Evolutionary conservation across 2,888 invertebrate genomes (phyloP), one percentile per base, ranked within the genome.

Genomic region (Pristionchus mayeri): DNA sequence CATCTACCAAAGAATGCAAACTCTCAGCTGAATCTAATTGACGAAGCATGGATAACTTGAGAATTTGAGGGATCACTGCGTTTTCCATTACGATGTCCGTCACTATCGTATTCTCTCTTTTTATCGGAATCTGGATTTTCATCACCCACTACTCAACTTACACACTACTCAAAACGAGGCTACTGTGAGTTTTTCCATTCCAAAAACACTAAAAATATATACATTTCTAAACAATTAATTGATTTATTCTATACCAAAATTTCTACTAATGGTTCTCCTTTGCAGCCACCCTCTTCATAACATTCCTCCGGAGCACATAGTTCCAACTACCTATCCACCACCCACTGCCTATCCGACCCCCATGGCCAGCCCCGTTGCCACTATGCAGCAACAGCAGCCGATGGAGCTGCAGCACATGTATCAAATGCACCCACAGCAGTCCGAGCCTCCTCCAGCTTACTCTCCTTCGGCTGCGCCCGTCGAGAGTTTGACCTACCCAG

Each of bases 171-270:
- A 71, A 16, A 4, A 21, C 21, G 9, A 9, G 40, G 30, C 18
- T 71, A 18, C 21, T 37, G 71, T 71, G 40, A 40, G 71, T 40
- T 40, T 63, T 63, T 54, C n/a, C n/a, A n/a, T n/a, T n/a, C n/a
- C n/a, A n/a, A n/a, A n/a, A n/a, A n/a, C n/a, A n/a, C n/a, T n/a
- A n/a, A n/a, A 44, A 9, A 13, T 9, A 44, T 13, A 9, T 44
- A 44, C 44, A 44, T 9, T 44, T 9, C 6, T 44, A 44, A 44
- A 44, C 13, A 44, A 9, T 9, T 44, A 44, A 67, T 40, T 71
- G 1, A 71, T 3, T n/a, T 4, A n/a, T n/a, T n/a, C n/a, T n/a
- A n/a, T n/a, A n/a, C n/a, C n/a, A n/a, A n/a, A n/a, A n/a, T n/a
- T n/a, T n/a, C n/a, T n/a, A n/a, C n/a, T n/a, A n/a, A n/a, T n/a